phyloP scores from a whole-genome alignment of 2,888 invertebrate species.

The Dasysyrphus tricinctus region DNA sequence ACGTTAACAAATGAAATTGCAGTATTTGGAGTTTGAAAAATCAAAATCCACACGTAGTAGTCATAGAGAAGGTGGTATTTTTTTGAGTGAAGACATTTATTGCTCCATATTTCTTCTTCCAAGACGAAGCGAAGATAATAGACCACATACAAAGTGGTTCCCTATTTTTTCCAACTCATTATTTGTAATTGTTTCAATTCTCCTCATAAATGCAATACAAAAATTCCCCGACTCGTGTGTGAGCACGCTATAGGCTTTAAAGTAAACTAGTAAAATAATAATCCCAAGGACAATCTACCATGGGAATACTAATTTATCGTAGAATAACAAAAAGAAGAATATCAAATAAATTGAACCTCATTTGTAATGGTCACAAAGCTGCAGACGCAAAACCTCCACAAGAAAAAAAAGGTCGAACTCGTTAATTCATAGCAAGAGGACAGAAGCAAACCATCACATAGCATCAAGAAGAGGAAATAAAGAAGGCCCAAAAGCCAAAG shows the following conservation, averaged over 20 bases:
- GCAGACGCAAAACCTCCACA: conserved; percentile 61
- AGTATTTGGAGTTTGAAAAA: too few species aligned
- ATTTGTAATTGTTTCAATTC: not conserved
- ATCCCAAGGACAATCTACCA: conserved; percentile 64
- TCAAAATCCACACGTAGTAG: too few species aligned
- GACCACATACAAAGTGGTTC: too few species aligned
- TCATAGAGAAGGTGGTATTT: too few species aligned
- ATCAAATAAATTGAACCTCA: conserved; percentile 73
- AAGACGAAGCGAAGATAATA: too few species aligned
- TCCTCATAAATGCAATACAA: not conserved
- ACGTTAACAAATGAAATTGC: too few species aligned
- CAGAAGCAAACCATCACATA: conserved; percentile 21
- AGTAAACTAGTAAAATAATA: conserved; percentile 26
- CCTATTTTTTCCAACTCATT: too few species aligned
- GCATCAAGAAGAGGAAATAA: conserved; percentile 14
- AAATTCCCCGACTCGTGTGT: not conserved
- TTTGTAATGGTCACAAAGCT: conserved; percentile 74
- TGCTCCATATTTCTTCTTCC: too few species aligned
- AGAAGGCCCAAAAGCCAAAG: not conserved
- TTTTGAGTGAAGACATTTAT: too few species aligned
- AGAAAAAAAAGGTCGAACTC: conserved; percentile 58
- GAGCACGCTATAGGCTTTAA: not conserved
- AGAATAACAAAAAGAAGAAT: conserved; percentile 66
- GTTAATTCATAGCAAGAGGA: conserved; percentile 54
- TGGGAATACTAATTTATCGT: conserved; percentile 69